Conservation (phyloP, 2,113 vertebrate genomes). For the Saiga tatarica region DNA sequence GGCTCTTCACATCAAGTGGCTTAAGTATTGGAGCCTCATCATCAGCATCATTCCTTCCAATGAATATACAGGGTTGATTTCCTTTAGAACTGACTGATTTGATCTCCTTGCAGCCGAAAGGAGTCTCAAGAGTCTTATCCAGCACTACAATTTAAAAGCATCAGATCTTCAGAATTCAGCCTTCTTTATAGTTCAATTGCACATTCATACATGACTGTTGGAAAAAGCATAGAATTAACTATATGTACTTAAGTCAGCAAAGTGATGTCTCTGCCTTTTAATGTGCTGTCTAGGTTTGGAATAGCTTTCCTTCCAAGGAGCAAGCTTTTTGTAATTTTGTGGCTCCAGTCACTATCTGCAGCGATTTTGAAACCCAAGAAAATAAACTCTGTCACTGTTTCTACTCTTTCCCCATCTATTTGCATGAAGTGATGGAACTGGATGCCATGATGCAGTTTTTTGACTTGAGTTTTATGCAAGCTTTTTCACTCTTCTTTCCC, state of each 20-base stretch:
- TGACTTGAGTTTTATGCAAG: background rate
- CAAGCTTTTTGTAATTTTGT: background rate
- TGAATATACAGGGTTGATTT: background rate
- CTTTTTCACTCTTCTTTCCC: background rate
- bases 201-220: background rate
- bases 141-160: background rate
- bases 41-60: background rate
- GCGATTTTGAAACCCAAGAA: background rate
- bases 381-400: background rate
- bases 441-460: background rate
- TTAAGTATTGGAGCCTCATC: background rate
- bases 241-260: background rate
- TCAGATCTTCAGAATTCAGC: background rate
- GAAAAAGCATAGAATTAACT: background rate
- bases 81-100: too few relatives aligned
- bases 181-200: background rate
- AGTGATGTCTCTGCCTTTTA: background rate
- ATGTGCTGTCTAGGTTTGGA: background rate
- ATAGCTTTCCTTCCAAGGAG: background rate
- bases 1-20: background rate
- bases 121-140: background rate
- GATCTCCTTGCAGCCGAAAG: background rate
- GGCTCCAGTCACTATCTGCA: background rate
- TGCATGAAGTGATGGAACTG: background rate
- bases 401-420: background rate